Evolutionary conservation across 1,140 invertebrate genomes (phyloP).

Genomic region (Zaprionus inermis): DNA sequence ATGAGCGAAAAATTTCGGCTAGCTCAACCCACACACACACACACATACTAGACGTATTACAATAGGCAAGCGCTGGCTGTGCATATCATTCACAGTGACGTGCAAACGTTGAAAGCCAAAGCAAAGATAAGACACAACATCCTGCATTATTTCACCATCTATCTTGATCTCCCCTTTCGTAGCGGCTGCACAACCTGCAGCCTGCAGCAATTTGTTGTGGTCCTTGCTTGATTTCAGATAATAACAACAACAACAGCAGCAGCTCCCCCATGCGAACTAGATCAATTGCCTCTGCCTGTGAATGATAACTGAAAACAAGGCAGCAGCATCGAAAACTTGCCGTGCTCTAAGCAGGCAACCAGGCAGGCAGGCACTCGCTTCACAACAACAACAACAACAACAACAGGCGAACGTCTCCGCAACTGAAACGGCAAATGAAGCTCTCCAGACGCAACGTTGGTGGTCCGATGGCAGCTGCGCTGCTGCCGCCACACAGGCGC

Average conservation of each 20-base stretch:
- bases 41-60: background rate
- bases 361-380: conserved; percentile 7
- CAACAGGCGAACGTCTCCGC: conserved; percentile 35
- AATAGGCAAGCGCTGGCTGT: background rate
- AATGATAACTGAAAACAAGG: conserved; percentile 47
- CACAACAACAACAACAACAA: conserved; percentile 44
- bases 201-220: conserved; percentile 17
- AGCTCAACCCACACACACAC: conserved; percentile 19
- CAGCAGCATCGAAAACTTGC: conserved; percentile 39
- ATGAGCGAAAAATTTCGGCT: conserved; percentile 36
- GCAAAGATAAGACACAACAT: conserved; percentile 2
- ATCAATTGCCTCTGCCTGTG: conserved; percentile 40
- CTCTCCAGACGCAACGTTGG: conserved; percentile 70
- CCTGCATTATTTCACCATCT: conserved; percentile 31
- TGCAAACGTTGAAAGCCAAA: background rate
- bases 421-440: conserved; percentile 79
- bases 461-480: conserved; percentile 78
- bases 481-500: conserved; percentile 65
- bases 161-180: conserved; percentile 37
- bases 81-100: background rate
- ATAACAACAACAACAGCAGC: conserved; percentile 35
- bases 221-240: conserved; percentile 21
- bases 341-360: conserved; percentile 39
- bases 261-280: conserved; percentile 45
- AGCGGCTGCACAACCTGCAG: conserved; percentile 1